phyloP scores from a whole-genome alignment of 2,113 vertebrate species.

The Triplophysa siluroides region DNA sequence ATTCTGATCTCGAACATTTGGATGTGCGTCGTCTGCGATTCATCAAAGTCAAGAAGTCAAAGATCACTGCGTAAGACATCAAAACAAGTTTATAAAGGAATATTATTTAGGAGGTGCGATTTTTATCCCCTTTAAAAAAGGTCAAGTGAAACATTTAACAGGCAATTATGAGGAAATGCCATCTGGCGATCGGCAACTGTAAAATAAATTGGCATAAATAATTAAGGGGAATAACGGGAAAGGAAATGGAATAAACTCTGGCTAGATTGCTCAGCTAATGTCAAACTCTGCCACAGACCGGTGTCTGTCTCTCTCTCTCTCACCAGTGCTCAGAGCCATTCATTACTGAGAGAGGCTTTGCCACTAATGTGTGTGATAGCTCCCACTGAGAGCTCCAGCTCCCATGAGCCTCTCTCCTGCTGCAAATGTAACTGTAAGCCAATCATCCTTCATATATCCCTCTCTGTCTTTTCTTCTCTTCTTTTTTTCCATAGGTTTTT shows the following conservation, averaged over 20 bases:
- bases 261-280: slow-evolving; percentile 45
- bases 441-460: slow-evolving; percentile 12
- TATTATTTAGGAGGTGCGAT: slow-evolving; percentile 35
- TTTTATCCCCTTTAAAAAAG: slow-evolving; percentile 48
- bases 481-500: background rate
- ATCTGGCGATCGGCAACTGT: slow-evolving; percentile 43
- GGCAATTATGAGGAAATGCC: slow-evolving; percentile 53
- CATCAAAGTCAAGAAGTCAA: background rate
- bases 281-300: slow-evolving; percentile 42
- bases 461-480: background rate
- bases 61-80: background rate
- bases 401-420: slow-evolving; percentile 32
- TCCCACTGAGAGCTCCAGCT: slow-evolving; percentile 43
- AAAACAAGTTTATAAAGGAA: background rate
- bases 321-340: slow-evolving; percentile 39
- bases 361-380: slow-evolving; percentile 52
- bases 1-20: background rate
- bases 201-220: slow-evolving; percentile 58
- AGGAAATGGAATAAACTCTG: slow-evolving; percentile 31
- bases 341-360: slow-evolving; percentile 49
- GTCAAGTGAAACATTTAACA: slow-evolving; percentile 58
- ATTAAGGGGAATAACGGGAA: slow-evolving; percentile 53
- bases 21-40: background rate
- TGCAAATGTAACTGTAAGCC: slow-evolving; percentile 42
- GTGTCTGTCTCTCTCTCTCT: slow-evolving; percentile 25